These are phyloP conservation scores for Drosophila nr. perissopoda DNA, from an alignment of 2,888 invertebrate species.

Conservation along the genomic window DNA sequence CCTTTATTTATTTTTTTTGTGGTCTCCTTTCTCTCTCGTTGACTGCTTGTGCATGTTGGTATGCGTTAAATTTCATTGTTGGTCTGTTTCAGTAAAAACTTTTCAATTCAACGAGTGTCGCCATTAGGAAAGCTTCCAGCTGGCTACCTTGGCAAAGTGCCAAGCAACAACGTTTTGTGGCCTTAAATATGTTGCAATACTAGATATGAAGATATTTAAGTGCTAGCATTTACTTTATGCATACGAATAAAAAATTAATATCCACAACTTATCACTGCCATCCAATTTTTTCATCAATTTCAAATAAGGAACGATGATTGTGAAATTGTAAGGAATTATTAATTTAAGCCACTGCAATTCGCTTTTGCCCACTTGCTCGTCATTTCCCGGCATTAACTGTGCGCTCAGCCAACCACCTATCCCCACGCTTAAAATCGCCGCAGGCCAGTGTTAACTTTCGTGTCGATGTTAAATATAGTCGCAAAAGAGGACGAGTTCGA, in stretches of 20 bases:
- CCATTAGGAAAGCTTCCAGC: constrained; percentile 25
- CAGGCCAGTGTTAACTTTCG: constrained; percentile 30
- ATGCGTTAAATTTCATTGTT: constrained; percentile 68
- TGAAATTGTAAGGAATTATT: constrained; percentile 9
- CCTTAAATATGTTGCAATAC: constrained; percentile 49
- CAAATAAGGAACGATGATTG: background rate
- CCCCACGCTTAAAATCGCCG: background rate
- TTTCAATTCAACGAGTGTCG: constrained; percentile 72
- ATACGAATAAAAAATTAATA: background rate
- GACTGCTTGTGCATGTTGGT: constrained; percentile 30
- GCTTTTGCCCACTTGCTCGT: constrained; percentile 21
- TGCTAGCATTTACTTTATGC: background rate
- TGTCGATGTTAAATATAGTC: constrained; percentile 46
- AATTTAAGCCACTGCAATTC: constrained; percentile 16
- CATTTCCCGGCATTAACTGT: constrained; percentile 16
- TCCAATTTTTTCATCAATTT: background rate
- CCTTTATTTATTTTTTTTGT: background rate
- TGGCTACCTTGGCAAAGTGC: constrained; percentile 61
- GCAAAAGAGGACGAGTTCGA: constrained; percentile 15
- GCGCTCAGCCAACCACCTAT: background rate
- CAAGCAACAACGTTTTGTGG: constrained; percentile 44
- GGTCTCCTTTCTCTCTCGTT: constrained; percentile 4
- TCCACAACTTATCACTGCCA: background rate
- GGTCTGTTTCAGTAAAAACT: constrained; percentile 51
- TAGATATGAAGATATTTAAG: background rate